Percentiles rank a stretch among this genome's conserved stretches.
phyloP scores from a whole-genome alignment of 2,888 invertebrate genomes.

The Hipparchia sbordonii region DNA sequence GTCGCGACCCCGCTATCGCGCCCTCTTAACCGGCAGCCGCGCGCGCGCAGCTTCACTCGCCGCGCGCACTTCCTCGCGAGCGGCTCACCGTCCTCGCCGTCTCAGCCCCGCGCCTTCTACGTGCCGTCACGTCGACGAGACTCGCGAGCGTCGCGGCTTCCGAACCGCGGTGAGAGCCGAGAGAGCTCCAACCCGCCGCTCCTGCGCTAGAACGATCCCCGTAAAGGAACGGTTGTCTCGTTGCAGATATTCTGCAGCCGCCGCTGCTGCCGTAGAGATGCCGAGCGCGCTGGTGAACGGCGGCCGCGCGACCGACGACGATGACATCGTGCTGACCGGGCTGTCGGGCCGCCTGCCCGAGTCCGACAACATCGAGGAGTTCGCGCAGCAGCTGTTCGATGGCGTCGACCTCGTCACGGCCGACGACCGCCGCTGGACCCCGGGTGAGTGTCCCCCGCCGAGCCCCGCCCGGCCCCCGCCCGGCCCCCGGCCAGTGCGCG shows the following conservation, averaged over 20 bases:
- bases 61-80: constrained; percentile 51
- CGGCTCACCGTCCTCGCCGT: constrained; percentile 36
- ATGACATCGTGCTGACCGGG: constrained; percentile 92
- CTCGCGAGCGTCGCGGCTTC: background rate
- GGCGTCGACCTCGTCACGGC: constrained; percentile 97
- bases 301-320: constrained; percentile 60
- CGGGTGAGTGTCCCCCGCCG: constrained; percentile 63
- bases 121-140: background rate
- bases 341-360: constrained; percentile 96
- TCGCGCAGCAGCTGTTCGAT: constrained; percentile 93
- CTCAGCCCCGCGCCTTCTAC: constrained; percentile 19
- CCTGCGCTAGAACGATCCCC: too few relatives aligned
- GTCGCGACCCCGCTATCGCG: constrained; percentile 67
- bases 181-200: too few relatives aligned
- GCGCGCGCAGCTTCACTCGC: constrained; percentile 57
- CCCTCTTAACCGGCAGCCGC: constrained; percentile 64
- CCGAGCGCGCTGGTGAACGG: constrained; percentile 67
- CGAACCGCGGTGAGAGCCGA: too few relatives aligned
- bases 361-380: constrained; percentile 95
- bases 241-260: constrained; percentile 3
- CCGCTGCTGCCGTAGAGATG: constrained; percentile 48
- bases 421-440: constrained; percentile 94
- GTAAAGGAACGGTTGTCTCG: background rate
- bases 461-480: constrained; percentile 74
- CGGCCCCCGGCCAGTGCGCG: constrained; percentile 85